Evolutionary conservation across 2,888 invertebrate species (phyloP).

Genomic region (Perdita meconis): DNA sequence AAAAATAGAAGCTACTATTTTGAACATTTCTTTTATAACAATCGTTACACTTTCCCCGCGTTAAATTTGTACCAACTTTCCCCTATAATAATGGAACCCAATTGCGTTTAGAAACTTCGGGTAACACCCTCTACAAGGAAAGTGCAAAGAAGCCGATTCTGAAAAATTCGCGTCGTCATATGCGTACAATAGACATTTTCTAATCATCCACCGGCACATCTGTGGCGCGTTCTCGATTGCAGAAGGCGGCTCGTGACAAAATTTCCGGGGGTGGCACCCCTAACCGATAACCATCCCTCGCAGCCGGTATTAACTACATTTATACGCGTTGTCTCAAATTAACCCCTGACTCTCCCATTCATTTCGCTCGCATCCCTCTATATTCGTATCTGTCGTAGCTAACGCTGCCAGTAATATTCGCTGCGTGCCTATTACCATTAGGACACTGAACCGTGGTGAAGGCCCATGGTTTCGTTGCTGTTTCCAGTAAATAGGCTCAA

Average conservation of each 20-base stretch:
- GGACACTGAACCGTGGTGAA: constrained; percentile 53
- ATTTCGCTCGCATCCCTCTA: constrained; percentile 66
- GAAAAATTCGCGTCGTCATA: constrained; percentile 32
- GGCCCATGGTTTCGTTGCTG: constrained; percentile 43
- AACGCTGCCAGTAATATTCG: constrained; percentile 55
- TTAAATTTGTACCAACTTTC: too few relatives aligned
- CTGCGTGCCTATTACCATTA: constrained; percentile 60
- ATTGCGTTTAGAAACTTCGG: too few relatives aligned
- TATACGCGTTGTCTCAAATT: constrained; percentile 84
- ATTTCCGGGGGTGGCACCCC: constrained; percentile 70
- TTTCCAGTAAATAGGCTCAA: constrained; percentile 28
- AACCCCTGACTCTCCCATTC: constrained; percentile 80
- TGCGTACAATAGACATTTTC: constrained; percentile 19
- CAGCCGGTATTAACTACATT: constrained; percentile 84
- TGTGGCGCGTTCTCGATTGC: constrained; percentile 75
- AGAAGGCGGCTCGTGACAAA: constrained; percentile 75
- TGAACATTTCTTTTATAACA: too few relatives aligned
- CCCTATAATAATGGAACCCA: too few relatives aligned
- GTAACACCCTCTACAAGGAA: too few relatives aligned
- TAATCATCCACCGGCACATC: constrained; percentile 75
- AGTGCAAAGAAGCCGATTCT: too few relatives aligned
- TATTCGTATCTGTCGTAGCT: constrained; percentile 45
- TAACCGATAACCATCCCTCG: constrained; percentile 63
- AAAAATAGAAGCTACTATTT: too few relatives aligned
- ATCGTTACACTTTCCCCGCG: too few relatives aligned